phyloP scores from a whole-genome alignment of 2,113 vertebrate genomes.

The Cyrtonyx montezumae region DNA sequence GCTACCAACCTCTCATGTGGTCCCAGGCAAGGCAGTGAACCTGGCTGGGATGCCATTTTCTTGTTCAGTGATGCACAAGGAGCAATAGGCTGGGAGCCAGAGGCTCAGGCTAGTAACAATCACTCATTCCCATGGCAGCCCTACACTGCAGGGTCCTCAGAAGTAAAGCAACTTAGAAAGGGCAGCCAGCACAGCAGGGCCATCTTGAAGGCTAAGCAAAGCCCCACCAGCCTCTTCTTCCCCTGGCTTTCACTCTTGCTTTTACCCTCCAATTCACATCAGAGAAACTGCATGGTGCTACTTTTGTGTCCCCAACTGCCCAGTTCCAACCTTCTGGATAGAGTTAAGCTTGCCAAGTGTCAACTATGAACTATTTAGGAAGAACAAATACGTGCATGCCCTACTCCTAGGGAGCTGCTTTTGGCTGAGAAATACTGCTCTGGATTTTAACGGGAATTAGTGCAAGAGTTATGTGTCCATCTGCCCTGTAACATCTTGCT shows the following conservation, averaged over 20 bases:
- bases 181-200: neutral
- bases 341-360: neutral
- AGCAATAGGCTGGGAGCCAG: neutral
- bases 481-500: neutral
- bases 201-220: neutral
- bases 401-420: neutral
- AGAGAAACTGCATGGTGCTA: neutral
- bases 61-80: neutral
- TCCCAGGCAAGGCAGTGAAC: neutral
- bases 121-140: neutral
- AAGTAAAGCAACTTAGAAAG: neutral
- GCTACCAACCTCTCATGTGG: neutral
- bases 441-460: slow-evolving; percentile 11
- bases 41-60: neutral
- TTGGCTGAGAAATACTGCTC: neutral
- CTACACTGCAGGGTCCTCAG: neutral
- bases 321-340: neutral
- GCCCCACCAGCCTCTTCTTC: neutral
- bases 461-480: neutral
- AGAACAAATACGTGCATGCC: neutral
- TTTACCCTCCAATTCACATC: neutral
- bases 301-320: neutral
- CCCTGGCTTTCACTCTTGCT: neutral
- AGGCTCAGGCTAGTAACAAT: neutral
- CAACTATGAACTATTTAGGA: neutral